Evolutionary conservation across 2,113 vertebrate genomes (phyloP).

Genomic region (Periophthalmus modestus): DNA sequence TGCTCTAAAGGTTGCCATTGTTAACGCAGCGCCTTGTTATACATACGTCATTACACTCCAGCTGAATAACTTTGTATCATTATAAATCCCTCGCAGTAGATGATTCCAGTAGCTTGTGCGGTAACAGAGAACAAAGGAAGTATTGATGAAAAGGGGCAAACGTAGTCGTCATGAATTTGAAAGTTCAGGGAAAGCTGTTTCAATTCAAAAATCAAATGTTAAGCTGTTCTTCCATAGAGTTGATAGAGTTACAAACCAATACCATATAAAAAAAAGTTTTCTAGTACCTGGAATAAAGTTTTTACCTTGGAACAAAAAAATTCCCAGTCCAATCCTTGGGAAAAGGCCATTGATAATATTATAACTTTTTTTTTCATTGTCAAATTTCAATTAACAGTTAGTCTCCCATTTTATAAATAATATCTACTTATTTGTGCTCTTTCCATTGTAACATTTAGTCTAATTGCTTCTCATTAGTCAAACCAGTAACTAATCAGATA

Average conservation of each 20-base stretch:
- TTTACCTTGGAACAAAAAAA: background rate
- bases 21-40: background rate
- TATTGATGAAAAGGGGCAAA: background rate
- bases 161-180: background rate
- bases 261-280: background rate
- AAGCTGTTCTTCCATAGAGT: background rate
- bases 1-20: background rate
- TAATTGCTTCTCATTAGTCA: slow-evolving; percentile 5
- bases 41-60: background rate
- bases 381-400: background rate
- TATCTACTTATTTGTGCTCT: background rate
- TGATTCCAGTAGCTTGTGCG: background rate
- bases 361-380: background rate
- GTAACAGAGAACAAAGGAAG: background rate
- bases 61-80: background rate
- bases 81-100: background rate
- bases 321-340: background rate
- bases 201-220: background rate
- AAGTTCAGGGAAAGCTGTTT: background rate
- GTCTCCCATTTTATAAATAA: background rate
- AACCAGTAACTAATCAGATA: background rate
- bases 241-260: background rate
- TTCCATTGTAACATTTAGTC: background rate
- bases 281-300: background rate
- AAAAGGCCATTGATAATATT: background rate